These are phyloP conservation scores for Sepiola atlantica DNA, from an alignment of 2,888 invertebrate genomes.

Conservation along the genomic window DNA sequence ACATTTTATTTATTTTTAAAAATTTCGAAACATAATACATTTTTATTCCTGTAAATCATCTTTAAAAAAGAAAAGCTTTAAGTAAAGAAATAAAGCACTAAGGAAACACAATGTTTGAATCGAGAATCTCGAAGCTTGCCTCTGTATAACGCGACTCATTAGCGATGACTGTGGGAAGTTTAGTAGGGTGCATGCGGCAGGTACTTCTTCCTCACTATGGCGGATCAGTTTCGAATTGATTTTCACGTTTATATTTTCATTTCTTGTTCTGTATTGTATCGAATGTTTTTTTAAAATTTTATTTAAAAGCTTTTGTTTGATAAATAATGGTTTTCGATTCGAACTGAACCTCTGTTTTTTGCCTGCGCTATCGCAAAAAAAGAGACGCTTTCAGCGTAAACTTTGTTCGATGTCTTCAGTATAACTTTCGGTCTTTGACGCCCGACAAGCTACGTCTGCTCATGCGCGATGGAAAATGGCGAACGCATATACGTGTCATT, in stretches of 20 bases:
- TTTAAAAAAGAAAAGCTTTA: background rate
- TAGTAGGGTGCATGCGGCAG: background rate
- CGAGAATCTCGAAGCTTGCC: background rate
- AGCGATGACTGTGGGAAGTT: background rate
- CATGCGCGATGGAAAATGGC: background rate
- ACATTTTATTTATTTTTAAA: no score
- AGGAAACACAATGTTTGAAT: background rate
- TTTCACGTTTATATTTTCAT: background rate
- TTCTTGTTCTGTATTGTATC: background rate
- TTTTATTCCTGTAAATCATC: no score
- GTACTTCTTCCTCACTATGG: background rate
- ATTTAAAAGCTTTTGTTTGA: background rate
- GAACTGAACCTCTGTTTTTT: background rate
- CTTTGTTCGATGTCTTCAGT: background rate
- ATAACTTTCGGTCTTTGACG: conserved; percentile 2
- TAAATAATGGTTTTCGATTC: background rate
- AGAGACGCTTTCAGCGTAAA: background rate
- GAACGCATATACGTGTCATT: background rate
- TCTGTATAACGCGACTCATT: background rate
- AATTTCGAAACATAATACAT: no score
- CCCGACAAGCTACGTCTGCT: background rate
- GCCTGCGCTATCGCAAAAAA: background rate
- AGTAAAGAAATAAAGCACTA: background rate
- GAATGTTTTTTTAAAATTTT: no score
- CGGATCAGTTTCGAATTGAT: background rate